Percentiles rank a stretch among this genome's conserved stretches.
phyloP scores from a whole-genome alignment of 2,888 invertebrate species.

The Monopis laevigella region DNA sequence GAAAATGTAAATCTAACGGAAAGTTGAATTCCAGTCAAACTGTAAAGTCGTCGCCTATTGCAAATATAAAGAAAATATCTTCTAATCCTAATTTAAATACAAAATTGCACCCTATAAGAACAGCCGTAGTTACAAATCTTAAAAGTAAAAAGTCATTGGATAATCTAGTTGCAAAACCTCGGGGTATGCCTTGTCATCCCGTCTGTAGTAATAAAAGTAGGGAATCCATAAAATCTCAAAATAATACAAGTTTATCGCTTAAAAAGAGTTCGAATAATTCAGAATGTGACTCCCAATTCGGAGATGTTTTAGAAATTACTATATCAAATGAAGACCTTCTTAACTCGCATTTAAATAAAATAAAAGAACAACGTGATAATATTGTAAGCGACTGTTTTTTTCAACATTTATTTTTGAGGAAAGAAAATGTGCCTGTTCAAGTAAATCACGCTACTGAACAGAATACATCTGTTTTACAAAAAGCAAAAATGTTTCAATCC shows the following conservation, averaged over 20 bases:
- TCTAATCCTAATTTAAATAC: conserved; percentile 32
- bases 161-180: conserved; percentile 35
- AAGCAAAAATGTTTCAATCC: conserved; percentile 75
- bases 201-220: conserved; percentile 42
- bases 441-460: conserved; percentile 37
- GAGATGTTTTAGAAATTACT: conserved; percentile 46
- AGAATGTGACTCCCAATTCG: conserved; percentile 42
- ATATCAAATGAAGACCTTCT: conserved; percentile 32
- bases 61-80: conserved; percentile 33
- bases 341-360: conserved; percentile 40
- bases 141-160: conserved; percentile 48
- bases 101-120: conserved; percentile 41
- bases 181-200: conserved; percentile 44
- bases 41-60: conserved; percentile 23
- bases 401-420: conserved; percentile 73
- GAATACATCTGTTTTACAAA: conserved; percentile 72
- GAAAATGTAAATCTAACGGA: conserved; percentile 42
- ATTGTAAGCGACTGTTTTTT: conserved; percentile 74
- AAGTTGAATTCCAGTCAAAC: conserved; percentile 43
- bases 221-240: conserved; percentile 20
- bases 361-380: conserved; percentile 66
- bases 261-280: conserved; percentile 21
- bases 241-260: conserved; percentile 18
- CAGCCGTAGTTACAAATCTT: conserved; percentile 45
- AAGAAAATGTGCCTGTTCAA: conserved; percentile 31